Base-by-base conservation (phyloP, 2,888 invertebrate genomes). In the Griposia aprilina region DNA sequence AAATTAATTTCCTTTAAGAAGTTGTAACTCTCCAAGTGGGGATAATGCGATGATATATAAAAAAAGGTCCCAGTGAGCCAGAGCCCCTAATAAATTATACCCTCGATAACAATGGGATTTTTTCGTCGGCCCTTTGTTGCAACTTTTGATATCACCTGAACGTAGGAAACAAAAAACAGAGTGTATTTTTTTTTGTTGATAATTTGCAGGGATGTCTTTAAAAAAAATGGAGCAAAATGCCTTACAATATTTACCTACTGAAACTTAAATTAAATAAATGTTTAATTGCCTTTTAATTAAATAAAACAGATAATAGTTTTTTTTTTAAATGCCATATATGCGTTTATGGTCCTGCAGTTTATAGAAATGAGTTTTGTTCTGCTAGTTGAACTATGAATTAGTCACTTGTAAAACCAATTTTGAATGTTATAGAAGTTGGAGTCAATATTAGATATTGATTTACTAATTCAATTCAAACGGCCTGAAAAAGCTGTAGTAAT, bases 91-190 rank as follows among this genome's bases (percentile, higher is more conserved):
- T 97, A 97, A 97, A 97, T 97, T 97, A 97, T 95, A 94, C 96
- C 95, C 96, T 95, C 96, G 97, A 97, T 97, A 97, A 97, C 97
- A 97, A 97, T 97, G 95, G 97, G 97, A 95, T 96, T 97, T 97
- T 95, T 97, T 96, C 90, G 89, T 90, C 93, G 94, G 94, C 94
- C 94, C 95, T 96, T 97, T 97, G 97, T 97, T 96, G 94, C 96
- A 95, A 96, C 94, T 96, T 97, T 97, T 96, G 96, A 94, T 97
- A 97, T 96, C 97, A 97, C 97, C 97, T 97, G 97, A 95, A 94
- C 91, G 94, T 93, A 90, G 90, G 77, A 85, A 86, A 87, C 85
- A 85, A 88, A 89, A 89, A 83, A 69, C 57, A 67, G 52, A 55
- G 30, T 48, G 67, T 83, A 76, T 23, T 80, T 79, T 81, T 80